Percentiles rank a stretch among this genome's conserved stretches.
Evolutionary conservation across 2,888 invertebrate species (phyloP).

Genomic region (Amphipoea lucens): DNA sequence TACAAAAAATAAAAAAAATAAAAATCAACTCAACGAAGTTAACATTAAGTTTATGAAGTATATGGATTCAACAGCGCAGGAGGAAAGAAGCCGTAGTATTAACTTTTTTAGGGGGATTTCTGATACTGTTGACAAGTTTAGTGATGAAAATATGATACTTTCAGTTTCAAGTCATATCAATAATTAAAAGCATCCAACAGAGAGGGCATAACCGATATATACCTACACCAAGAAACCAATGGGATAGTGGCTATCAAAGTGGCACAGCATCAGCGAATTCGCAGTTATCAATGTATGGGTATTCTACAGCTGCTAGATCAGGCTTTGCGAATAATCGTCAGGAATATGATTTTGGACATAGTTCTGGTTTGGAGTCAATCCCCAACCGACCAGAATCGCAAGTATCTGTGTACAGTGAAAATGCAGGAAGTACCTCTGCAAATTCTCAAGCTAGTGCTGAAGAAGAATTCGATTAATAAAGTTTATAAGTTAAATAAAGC

Average conservation of each 20-base stretch:
- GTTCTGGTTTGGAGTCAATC: slow-evolving; percentile 19
- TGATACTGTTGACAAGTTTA: slow-evolving; percentile 63
- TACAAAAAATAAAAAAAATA: background rate
- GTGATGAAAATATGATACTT: slow-evolving; percentile 63
- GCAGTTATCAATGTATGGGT: slow-evolving; percentile 12
- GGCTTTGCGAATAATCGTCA: slow-evolving; percentile 17
- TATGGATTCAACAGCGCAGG: background rate
- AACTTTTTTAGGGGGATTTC: slow-evolving; percentile 61
- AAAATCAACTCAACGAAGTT: background rate
- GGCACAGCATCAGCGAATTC: slow-evolving; percentile 10
- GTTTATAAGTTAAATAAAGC: no score
- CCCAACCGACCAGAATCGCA: slow-evolving; percentile 11
- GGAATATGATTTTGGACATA: slow-evolving; percentile 20
- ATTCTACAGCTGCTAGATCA: slow-evolving; percentile 21
- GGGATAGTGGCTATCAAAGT: slow-evolving; percentile 61
- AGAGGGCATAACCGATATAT: slow-evolving; percentile 60
- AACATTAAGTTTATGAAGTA: background rate
- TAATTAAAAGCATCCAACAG: slow-evolving; percentile 61
- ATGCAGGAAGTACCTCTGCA: background rate
- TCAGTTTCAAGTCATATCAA: slow-evolving; percentile 61
- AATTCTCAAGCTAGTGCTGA: slow-evolving; percentile 29
- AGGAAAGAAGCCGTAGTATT: slow-evolving; percentile 46
- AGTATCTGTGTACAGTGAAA: slow-evolving; percentile 1
- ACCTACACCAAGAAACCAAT: slow-evolving; percentile 63
- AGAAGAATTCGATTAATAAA: slow-evolving; percentile 53